These are phyloP conservation scores for Himalopsyche tibetana DNA, from an alignment of 2,888 invertebrate species.

Conservation along the genomic window DNA sequence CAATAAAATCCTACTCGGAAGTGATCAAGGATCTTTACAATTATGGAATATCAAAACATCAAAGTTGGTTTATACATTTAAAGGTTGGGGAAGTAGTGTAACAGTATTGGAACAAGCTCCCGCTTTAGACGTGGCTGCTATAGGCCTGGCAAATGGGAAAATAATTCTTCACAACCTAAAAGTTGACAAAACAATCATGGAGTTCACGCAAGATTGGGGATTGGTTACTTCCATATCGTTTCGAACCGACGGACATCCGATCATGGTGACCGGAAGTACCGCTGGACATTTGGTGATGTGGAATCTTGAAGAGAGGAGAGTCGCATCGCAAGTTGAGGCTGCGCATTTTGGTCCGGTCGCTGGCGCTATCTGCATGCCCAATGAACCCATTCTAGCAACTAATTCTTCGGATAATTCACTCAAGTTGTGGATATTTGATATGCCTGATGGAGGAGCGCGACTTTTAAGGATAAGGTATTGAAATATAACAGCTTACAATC, in stretches of 20 bases:
- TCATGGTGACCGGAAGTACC: slow-evolving; percentile 90
- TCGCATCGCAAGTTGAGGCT: slow-evolving; percentile 86
- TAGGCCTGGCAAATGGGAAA: slow-evolving; percentile 89
- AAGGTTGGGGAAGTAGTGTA: slow-evolving; percentile 84
- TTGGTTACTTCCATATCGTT: slow-evolving; percentile 90
- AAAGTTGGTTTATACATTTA: slow-evolving; percentile 86
- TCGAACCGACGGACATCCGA: slow-evolving; percentile 88
- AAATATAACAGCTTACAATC: background rate
- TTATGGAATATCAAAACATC: slow-evolving; percentile 92
- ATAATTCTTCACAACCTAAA: slow-evolving; percentile 93
- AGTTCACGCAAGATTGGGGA: slow-evolving; percentile 95
- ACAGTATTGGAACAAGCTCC: slow-evolving; percentile 91
- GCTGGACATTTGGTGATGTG: slow-evolving; percentile 94
- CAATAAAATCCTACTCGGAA: slow-evolving; percentile 94
- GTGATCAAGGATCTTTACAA: slow-evolving; percentile 89
- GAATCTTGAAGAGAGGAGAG: slow-evolving; percentile 90
- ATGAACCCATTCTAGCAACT: slow-evolving; percentile 93
- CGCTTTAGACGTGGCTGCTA: slow-evolving; percentile 92
- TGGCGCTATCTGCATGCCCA: slow-evolving; percentile 89
- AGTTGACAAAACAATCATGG: slow-evolving; percentile 88
- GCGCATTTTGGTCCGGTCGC: slow-evolving; percentile 88
- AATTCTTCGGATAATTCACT: slow-evolving; percentile 96
- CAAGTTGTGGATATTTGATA: slow-evolving; percentile 94
- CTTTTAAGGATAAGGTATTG: slow-evolving; percentile 83
- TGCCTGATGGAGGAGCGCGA: slow-evolving; percentile 92